Conservation (phyloP, 2,888 invertebrate species). For the Orgyia antiqua region DNA sequence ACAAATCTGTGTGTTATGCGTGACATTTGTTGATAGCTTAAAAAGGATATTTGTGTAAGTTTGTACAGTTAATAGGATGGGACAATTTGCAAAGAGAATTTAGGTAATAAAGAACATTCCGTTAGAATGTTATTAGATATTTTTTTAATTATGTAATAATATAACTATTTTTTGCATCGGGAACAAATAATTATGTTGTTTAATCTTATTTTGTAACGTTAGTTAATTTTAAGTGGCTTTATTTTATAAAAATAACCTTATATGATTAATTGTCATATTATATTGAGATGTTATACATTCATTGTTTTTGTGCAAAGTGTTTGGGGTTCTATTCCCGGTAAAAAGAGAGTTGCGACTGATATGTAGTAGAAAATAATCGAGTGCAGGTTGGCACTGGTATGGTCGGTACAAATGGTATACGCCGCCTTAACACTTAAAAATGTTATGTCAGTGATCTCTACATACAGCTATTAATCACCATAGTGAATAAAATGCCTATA, state of each 20-base stretch:
- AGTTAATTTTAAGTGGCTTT: conserved; percentile 76
- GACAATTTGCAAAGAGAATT: conserved; percentile 78
- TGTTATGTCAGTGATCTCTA: conserved; percentile 64
- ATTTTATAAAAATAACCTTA: conserved; percentile 68
- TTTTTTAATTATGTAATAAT: conserved; percentile 58
- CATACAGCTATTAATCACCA: conserved; percentile 33
- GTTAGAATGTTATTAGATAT: conserved; percentile 77
- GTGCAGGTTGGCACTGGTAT: conserved; percentile 43
- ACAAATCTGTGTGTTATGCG: conserved; percentile 61
- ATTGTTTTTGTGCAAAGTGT: conserved; percentile 74
- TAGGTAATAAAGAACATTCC: conserved; percentile 76
- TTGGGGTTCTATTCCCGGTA: conserved; percentile 60
- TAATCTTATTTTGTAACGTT: conserved; percentile 78
- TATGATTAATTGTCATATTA: conserved; percentile 62
- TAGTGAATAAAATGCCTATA: conserved; percentile 3
- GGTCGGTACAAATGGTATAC: conserved; percentile 76
- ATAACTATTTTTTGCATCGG: conserved; percentile 70
- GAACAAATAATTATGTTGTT: conserved; percentile 78
- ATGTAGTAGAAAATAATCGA: conserved; percentile 63
- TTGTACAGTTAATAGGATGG: conserved; percentile 77
- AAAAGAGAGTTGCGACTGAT: conserved; percentile 74
- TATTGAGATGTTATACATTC: conserved; percentile 76
- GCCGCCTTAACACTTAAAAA: conserved; percentile 72
- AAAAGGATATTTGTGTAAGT: conserved; percentile 72
- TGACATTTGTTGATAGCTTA: conserved; percentile 72